Evolutionary conservation across 2,888 invertebrate species (phyloP).

Genomic region (Arrhopalites spinosus): DNA sequence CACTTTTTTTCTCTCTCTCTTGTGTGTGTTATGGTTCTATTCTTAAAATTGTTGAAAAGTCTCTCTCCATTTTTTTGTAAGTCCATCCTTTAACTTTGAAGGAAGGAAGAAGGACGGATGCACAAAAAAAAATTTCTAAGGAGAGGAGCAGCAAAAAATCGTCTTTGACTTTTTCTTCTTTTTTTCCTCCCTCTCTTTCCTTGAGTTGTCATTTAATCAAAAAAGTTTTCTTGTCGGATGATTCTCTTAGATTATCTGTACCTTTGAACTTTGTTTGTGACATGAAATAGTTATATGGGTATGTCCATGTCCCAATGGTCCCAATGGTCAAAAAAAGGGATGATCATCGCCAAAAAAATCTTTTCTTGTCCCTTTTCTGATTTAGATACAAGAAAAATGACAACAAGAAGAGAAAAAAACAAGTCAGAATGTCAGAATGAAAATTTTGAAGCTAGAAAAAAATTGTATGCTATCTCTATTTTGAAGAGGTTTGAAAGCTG

Average conservation of each 20-base stretch:
- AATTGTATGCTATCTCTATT: background rate
- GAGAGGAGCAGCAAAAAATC: slow-evolving; percentile 2
- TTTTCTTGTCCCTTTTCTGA: background rate
- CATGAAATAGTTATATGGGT: background rate
- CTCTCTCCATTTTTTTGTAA: background rate
- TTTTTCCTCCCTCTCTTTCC: background rate
- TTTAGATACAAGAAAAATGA: background rate
- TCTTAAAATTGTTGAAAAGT: slow-evolving; percentile 11
- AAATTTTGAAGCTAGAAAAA: background rate
- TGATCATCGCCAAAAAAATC: background rate
- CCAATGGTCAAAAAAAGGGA: background rate
- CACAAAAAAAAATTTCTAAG: slow-evolving; percentile 22
- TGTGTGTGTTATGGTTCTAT: background rate
- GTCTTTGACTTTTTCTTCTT: slow-evolving; percentile 18
- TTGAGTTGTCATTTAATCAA: slow-evolving; percentile 8
- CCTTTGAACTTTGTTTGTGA: background rate
- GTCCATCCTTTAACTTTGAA: background rate
- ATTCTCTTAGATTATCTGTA: slow-evolving; percentile 8
- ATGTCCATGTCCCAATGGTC: too few relatives aligned
- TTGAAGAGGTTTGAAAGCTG: too few relatives aligned
- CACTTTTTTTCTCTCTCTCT: background rate
- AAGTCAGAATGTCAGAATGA: background rate
- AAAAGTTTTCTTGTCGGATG: slow-evolving; percentile 12
- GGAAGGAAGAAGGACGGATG: slow-evolving; percentile 23
- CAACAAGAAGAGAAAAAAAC: background rate